Conservation (phyloP, 2,113 vertebrate species). For the Cebidichthys violaceus region DNA sequence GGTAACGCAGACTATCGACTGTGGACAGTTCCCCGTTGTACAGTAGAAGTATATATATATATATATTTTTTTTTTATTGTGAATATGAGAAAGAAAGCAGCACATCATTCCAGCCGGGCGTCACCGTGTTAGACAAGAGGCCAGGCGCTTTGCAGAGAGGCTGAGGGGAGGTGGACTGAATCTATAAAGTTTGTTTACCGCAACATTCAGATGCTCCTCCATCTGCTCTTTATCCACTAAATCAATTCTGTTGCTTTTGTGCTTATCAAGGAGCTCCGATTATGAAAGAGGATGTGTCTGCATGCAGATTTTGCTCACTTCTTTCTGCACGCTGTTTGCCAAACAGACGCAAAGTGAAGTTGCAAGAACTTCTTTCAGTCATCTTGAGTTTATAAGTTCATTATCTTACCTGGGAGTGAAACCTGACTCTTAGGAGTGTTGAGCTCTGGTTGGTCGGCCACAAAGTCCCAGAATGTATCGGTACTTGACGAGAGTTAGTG, state of each 20-base stretch:
- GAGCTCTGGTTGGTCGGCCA: not conserved
- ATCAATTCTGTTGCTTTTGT: conserved; percentile 66
- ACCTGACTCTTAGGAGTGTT: not conserved
- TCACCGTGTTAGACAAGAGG: conserved; percentile 4
- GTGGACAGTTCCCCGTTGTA: not conserved
- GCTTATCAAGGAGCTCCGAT: conserved; percentile 50
- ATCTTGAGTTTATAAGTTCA: conserved; percentile 3
- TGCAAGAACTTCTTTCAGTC: conserved; percentile 6
- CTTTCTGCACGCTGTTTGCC: not conserved
- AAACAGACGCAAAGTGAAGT: conserved; percentile 9
- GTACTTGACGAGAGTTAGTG: not conserved
- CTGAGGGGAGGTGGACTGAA: conserved; percentile 33
- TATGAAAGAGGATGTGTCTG: conserved; percentile 53
- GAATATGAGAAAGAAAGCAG: not conserved
- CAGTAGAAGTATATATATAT: not conserved
- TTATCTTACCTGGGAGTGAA: not conserved
- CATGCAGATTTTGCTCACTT: conserved; percentile 51
- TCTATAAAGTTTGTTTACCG: conserved; percentile 66
- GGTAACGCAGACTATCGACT: not conserved
- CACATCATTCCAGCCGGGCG: not conserved
- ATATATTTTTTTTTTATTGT: not conserved
- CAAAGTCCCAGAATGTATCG: not conserved
- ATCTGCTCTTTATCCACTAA: conserved; percentile 68
- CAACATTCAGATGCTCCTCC: conserved; percentile 57
- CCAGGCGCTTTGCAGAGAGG: conserved; percentile 12